Evolutionary conservation across 2,888 invertebrate species (phyloP).

Genomic region (Fissipunctia ypsillon): DNA sequence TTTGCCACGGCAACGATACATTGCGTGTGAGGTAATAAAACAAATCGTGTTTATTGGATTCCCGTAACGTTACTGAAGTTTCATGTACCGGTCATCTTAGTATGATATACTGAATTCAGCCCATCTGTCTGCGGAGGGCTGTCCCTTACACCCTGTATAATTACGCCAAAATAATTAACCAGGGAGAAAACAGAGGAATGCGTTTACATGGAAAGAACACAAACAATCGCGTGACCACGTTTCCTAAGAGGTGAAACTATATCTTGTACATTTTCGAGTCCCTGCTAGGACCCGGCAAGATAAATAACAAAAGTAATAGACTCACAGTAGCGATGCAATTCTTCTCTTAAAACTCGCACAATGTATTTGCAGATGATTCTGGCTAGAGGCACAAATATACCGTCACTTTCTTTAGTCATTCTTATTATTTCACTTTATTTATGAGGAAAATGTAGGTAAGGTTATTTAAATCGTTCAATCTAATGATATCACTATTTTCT

Average conservation of each 20-base stretch:
- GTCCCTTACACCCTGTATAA: too few relatives aligned
- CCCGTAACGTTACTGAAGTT: too few relatives aligned
- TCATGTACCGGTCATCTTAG: too few relatives aligned
- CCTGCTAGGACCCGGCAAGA: slow-evolving; percentile 29
- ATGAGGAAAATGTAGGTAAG: not conserved
- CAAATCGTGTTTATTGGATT: too few relatives aligned
- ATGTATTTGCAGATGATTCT: slow-evolving; percentile 77
- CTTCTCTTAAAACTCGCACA: slow-evolving; percentile 77
- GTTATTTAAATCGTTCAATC: not conserved
- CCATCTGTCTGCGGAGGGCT: too few relatives aligned
- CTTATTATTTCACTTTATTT: slow-evolving; percentile 1
- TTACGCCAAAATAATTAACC: not conserved
- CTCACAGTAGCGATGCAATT: slow-evolving; percentile 74
- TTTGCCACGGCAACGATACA: too few relatives aligned
- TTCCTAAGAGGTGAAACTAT: slow-evolving; percentile 3
- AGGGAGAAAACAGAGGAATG: not conserved
- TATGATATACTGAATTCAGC: too few relatives aligned
- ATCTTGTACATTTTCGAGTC: not conserved
- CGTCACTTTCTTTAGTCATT: slow-evolving; percentile 83
- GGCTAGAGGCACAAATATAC: slow-evolving; percentile 76
- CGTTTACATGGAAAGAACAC: not conserved
- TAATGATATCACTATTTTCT: not conserved
- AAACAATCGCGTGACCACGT: not conserved
- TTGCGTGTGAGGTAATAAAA: too few relatives aligned
- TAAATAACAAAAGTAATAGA: slow-evolving; percentile 48